Percentiles rank a stretch among this genome's conserved stretches.
Conservation (phyloP, 2,797 vertebrate species). For the Hoplostethus atlanticus region DNA sequence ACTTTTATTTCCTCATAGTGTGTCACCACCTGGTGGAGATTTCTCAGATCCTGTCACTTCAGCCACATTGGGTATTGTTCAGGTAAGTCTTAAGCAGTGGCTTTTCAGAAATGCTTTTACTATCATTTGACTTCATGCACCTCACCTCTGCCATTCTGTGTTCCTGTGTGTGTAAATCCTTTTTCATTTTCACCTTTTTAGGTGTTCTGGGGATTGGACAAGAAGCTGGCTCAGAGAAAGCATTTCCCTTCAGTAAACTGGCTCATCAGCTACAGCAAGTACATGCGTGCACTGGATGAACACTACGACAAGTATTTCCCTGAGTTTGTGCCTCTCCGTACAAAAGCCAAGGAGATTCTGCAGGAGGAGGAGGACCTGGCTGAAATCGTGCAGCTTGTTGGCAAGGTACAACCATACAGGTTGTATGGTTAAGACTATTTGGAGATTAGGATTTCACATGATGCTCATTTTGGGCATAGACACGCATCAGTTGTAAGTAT, state of each 20-base stretch:
- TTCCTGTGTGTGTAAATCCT: background rate
- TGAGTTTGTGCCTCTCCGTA: conserved; percentile 96
- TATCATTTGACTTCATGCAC: conserved; percentile 1
- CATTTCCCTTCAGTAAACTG: conserved; percentile 99
- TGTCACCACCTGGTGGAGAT: conserved; percentile 98
- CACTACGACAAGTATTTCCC: conserved; percentile 98
- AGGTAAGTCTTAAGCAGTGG: conserved; percentile 80
- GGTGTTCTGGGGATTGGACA: conserved; percentile 99
- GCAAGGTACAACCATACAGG: conserved; percentile 85
- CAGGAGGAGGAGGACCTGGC: conserved; percentile 99
- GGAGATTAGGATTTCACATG: background rate
- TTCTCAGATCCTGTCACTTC: conserved; percentile 99
- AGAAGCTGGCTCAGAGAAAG: conserved; percentile 98
- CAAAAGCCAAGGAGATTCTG: conserved; percentile 97
- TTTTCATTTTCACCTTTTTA: conserved; percentile 24
- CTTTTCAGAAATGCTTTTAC: background rate
- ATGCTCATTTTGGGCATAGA: background rate
- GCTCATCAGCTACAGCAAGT: conserved; percentile 99
- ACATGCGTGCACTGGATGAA: conserved; percentile 95
- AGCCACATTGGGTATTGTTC: conserved; percentile 97
- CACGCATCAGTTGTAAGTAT: background rate
- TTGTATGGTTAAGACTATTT: conserved; percentile 36
- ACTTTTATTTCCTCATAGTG: conserved; percentile 79
- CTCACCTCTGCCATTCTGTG: background rate
- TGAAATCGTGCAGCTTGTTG: conserved; percentile 98